Conservation (phyloP, 2,888 invertebrate species). For the Cordilura impudica region DNA sequence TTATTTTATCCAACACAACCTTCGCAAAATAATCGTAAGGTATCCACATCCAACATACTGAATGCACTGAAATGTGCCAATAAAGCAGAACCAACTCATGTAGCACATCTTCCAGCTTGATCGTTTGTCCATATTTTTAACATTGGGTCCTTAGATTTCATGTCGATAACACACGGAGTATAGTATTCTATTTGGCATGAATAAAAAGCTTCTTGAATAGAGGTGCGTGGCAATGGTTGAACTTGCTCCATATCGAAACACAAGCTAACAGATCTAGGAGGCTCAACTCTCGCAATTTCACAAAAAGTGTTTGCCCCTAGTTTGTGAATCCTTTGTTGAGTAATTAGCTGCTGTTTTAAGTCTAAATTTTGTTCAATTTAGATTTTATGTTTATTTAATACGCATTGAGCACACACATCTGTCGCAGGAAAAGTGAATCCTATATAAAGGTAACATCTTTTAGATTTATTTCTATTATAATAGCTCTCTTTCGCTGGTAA, state of each 20-base stretch:
- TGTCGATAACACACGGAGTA: constrained; percentile 35
- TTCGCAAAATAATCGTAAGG: constrained; percentile 31
- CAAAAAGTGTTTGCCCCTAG: constrained; percentile 31
- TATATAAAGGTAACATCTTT: too few relatives aligned
- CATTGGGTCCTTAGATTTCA: constrained; percentile 28
- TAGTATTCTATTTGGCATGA: too few relatives aligned
- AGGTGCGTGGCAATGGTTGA: constrained; percentile 10
- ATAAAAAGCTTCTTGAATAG: constrained; percentile 44
- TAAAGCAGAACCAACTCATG: constrained; percentile 27
- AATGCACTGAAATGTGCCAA: constrained; percentile 28
- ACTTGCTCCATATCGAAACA: constrained; percentile 42
- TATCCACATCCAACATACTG: constrained; percentile 11
- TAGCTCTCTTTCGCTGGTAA: too few relatives aligned
- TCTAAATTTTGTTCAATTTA: constrained; percentile 16
- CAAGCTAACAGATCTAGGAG: constrained; percentile 28
- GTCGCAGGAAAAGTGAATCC: constrained; percentile 30
- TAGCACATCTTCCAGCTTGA: constrained; percentile 9
- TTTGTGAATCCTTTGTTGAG: constrained; percentile 30
- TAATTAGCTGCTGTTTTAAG: too few relatives aligned
- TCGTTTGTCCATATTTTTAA: constrained; percentile 45
- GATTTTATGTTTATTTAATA: constrained; percentile 33
- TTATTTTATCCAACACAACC: constrained; percentile 30
- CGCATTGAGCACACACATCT: constrained; percentile 35
- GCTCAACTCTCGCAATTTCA: constrained; percentile 30
- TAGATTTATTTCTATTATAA: too few relatives aligned